Conservation (phyloP, 2,888 invertebrate genomes). For the Zeuzera pyrina region DNA sequence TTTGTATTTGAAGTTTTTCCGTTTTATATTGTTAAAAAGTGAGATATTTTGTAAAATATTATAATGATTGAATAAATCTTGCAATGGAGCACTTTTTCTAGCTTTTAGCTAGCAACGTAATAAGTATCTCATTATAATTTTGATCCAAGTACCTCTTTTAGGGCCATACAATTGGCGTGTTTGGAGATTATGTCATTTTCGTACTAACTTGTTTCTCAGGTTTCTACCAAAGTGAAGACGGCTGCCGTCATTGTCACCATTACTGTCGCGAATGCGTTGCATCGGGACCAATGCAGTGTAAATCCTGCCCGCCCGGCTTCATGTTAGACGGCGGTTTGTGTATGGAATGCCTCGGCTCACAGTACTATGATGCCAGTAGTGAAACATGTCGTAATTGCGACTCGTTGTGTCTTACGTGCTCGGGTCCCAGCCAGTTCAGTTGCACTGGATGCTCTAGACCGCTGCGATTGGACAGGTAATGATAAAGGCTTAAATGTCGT, state of each 20-base stretch:
- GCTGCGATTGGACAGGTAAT: slow-evolving; percentile 74
- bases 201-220: slow-evolving; percentile 49
- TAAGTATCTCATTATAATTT: no score
- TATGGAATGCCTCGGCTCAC: slow-evolving; percentile 82
- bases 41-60: no score
- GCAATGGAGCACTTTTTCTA: no score
- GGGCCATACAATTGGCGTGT: no score
- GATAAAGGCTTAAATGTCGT: no score
- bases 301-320: slow-evolving; percentile 81
- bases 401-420: slow-evolving; percentile 76
- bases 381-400: slow-evolving; percentile 80
- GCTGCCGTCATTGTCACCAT: slow-evolving; percentile 91
- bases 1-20: no score
- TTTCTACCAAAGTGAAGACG: slow-evolving; percentile 85
- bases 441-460: slow-evolving; percentile 79
- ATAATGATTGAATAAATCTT: no score
- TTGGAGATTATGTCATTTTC: no score
- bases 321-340: slow-evolving; percentile 83
- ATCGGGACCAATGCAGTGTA: slow-evolving; percentile 82
- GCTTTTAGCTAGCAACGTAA: no score
- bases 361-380: slow-evolving; percentile 80
- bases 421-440: slow-evolving; percentile 79
- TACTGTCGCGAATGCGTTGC: slow-evolving; percentile 90
- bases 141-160: no score
- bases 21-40: no score